phyloP scores from a whole-genome alignment of 2,797 vertebrate genomes.

The Mus caroli region DNA sequence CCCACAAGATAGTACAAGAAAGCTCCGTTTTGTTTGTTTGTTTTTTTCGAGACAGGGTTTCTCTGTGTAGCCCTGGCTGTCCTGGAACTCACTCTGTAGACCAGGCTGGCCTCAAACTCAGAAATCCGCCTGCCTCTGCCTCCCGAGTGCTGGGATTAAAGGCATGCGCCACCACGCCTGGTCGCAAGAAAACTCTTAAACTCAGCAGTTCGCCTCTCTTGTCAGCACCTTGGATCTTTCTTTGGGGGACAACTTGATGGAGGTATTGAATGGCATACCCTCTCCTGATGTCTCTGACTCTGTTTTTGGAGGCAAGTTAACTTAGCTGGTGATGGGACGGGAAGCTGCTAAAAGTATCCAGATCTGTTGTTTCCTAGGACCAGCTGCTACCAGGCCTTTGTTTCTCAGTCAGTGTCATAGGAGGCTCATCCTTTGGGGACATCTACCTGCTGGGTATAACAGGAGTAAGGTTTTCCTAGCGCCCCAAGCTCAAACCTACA shows the following conservation, averaged over 20 bases:
- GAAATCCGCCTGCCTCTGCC: too few species aligned
- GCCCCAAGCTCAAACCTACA: background rate
- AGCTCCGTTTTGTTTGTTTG: background rate
- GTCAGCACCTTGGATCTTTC: background rate
- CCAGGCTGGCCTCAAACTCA: too few species aligned
- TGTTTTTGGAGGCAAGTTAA: background rate
- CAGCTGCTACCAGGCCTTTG: background rate
- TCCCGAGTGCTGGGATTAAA: too few species aligned
- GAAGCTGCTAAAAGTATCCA: background rate
- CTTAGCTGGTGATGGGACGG: background rate
- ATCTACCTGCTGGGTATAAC: background rate
- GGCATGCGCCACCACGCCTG: too few species aligned
- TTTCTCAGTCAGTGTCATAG: fast-evolving
- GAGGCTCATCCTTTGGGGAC: background rate
- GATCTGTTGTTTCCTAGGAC: background rate
- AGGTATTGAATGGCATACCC: background rate
- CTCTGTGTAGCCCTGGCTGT: too few species aligned
- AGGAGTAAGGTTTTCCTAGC: background rate
- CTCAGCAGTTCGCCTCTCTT: background rate
- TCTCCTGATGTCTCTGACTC: background rate
- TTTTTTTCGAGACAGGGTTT: too few species aligned
- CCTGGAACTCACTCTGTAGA: too few species aligned
- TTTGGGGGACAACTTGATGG: background rate
- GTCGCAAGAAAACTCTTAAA: background rate
- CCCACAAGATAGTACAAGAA: background rate